Conservation (phyloP, 2,797 vertebrate genomes). For the Melanogrammus aeglefinus region DNA sequence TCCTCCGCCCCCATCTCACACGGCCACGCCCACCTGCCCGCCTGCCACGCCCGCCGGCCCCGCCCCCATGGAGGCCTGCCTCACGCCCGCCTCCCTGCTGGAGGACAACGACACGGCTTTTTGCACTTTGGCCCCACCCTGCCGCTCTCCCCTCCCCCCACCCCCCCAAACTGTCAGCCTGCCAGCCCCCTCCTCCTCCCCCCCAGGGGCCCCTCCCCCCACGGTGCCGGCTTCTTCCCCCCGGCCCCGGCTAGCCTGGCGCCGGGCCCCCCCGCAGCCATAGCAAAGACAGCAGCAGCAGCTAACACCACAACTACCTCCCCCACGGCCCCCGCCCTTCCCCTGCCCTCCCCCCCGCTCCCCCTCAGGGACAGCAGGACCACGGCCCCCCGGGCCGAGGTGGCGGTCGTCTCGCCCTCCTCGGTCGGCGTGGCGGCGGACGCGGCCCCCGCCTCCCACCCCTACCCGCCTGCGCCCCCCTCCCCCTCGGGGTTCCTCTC, state of each 20-base stretch:
- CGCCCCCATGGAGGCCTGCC: slow-evolving; percentile 85
- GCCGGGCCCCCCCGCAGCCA: slow-evolving; percentile 77
- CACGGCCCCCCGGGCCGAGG: slow-evolving; percentile 73
- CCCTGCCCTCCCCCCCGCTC: slow-evolving; percentile 54
- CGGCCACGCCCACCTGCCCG: slow-evolving; percentile 32
- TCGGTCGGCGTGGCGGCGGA: slow-evolving; percentile 73
- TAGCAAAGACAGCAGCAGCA: slow-evolving; percentile 60
- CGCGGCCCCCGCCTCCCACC: slow-evolving; percentile 81
- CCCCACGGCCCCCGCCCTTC: slow-evolving; percentile 71
- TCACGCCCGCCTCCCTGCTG: slow-evolving; percentile 92
- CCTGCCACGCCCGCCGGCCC: slow-evolving; percentile 86
- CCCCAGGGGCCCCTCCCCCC: slow-evolving; percentile 37
- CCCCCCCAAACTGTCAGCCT: slow-evolving; percentile 50
- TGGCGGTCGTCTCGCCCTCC: slow-evolving; percentile 66
- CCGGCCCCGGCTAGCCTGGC: slow-evolving; percentile 89
- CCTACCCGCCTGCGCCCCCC: slow-evolving; percentile 75
- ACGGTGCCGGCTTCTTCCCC: slow-evolving; percentile 79
- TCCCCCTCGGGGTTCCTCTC: slow-evolving; percentile 93
- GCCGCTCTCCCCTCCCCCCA: slow-evolving; percentile 66
- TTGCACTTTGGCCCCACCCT: slow-evolving; percentile 77
- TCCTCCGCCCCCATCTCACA: not conserved
- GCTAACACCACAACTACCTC: slow-evolving; percentile 80
- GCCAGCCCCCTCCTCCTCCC: slow-evolving; percentile 28
- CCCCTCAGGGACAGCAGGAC: slow-evolving; percentile 75
- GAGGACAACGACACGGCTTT: slow-evolving; percentile 87